A percentile compares a stretch with the other conserved stretches of the same genome.
Evolutionary conservation across 2,797 vertebrate species (phyloP).

Genomic region (Notoglanidium macrostoma): DNA sequence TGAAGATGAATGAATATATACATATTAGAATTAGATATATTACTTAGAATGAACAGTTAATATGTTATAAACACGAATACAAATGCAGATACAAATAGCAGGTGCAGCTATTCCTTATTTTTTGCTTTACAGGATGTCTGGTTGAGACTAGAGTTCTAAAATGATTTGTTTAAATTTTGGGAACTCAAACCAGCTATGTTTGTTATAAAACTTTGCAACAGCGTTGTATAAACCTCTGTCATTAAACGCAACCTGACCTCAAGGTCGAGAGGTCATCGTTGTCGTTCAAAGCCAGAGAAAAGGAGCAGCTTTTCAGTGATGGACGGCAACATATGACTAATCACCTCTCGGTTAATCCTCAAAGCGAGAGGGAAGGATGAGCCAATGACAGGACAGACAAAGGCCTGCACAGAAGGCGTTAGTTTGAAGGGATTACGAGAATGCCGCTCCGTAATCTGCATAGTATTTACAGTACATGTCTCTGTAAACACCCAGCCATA

Average conservation of each 20-base stretch:
- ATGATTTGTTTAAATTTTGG: neutral
- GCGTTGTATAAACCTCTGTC: too few relatives aligned
- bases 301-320: constrained; percentile 24
- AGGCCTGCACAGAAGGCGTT: constrained; percentile 38
- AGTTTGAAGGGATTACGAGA: constrained; percentile 65
- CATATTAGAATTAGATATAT: neutral
- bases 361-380: constrained; percentile 29
- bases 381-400: constrained; percentile 28
- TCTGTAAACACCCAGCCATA: constrained; percentile 65
- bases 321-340: constrained; percentile 54
- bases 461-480: constrained; percentile 67
- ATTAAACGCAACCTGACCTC: constrained; percentile 27
- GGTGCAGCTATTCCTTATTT: too few relatives aligned
- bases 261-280: constrained; percentile 24
- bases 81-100: too few relatives aligned
- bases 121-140: too few relatives aligned
- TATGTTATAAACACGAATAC: too few relatives aligned
- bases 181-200: neutral
- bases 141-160: too few relatives aligned
- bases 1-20: neutral
- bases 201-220: neutral
- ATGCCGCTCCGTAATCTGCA: constrained; percentile 61
- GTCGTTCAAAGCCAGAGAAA: constrained; percentile 16
- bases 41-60: neutral
- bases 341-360: constrained; percentile 41